Base-by-base conservation (phyloP, 2,797 vertebrate genomes). In the Pristis pectinata region DNA sequence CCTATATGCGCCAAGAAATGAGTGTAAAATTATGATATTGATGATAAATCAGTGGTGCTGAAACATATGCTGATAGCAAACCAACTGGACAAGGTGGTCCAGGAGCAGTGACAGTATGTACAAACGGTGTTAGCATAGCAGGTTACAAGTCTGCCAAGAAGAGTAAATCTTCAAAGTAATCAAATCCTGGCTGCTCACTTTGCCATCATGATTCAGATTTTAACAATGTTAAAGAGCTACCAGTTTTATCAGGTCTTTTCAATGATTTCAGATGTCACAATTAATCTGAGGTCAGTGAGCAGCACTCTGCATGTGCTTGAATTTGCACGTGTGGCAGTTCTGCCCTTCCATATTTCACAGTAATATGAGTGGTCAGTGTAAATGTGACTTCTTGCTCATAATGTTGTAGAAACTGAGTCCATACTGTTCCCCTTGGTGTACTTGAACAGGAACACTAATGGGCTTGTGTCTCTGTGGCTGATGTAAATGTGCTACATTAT, bases 401-500 rank as follows among this genome's bases (percentile, higher is more conserved):
- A 41, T 17, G 67, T 41, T 72, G 67, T 44, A 30, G 70, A 93
- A 74, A 74, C 67, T 24, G 67, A 93, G 44, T 19, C 70, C 27
- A 49, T 94, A 53, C 44, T 76, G 92, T 76, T 74, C 27, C 92
- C 70, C 34, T 49, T 72, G 44, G 44, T 76, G 44, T 53, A 74
- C 41, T 53, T 53, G 72, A 34, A 93, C 10, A 74, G 27, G 70
- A 34, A 41, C 67, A 74, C 74, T 72, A 93, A 93, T 93, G 44
- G 49, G 67, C 37, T 41, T 93, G 64, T 93, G 91, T 70, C 92
- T 93, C 41, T 93, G 67, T 93, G 49, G 61, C 44, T 93, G 67
- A 93, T 74, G 92, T 74, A 44, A 93, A 93, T 93, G 92, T 53
- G 37, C 64, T 34, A 93, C 61, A 53, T 49, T 93, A 74, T 74